Base-by-base conservation (phyloP, 2,797 vertebrate species). In the Antrozous pallidus region DNA sequence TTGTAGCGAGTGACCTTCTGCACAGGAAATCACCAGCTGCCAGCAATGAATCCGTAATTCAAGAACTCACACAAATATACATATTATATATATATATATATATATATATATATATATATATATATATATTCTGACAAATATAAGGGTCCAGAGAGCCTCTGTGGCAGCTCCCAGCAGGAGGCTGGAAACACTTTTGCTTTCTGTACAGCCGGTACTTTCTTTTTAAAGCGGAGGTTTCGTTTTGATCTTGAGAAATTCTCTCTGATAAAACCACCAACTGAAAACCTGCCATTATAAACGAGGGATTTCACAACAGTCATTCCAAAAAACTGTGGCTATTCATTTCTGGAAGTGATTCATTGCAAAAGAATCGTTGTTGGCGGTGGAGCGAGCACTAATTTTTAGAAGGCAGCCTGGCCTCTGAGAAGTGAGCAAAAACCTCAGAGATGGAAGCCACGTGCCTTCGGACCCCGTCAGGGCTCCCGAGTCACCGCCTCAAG, bases 321-420 rank as follows among this genome's bases (percentile, higher is more conserved):
- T 98, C 98, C 98, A 98, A 98, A 98, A 97, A 98, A 98, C 98
- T 95, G 98, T 96, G 97, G 96, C 97, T 95, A 98, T 94, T 98
- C 97, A 97, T 98, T 97, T 98, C 97, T 98, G 98, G 98, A 98
- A 98, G 96, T 98, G 98, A 98, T 97, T 98, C 98, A 98, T 91
- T 96, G 94, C 94, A 94, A 75, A 97, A 97, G 98, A 98, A 98
- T 98, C 98, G 90, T 45, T 28, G 86, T 12, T 91, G 96, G 90
- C 85, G 82, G 94, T 80, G 95, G 97, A 88, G 40, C 73, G 84
- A 89, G 94, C 20, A 58, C 96, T 97, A 78, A 80, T 90, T 97
- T 97, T 97, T 45, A 84, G 94, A 96, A 96, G 96, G 54, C 96
- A 93, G 97, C 93, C 91, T 69, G 96, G 94, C 96, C 97, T 97